Evolutionary conservation across 2,113 vertebrate species (phyloP).

Genomic region (Emydura subglobosa): DNA sequence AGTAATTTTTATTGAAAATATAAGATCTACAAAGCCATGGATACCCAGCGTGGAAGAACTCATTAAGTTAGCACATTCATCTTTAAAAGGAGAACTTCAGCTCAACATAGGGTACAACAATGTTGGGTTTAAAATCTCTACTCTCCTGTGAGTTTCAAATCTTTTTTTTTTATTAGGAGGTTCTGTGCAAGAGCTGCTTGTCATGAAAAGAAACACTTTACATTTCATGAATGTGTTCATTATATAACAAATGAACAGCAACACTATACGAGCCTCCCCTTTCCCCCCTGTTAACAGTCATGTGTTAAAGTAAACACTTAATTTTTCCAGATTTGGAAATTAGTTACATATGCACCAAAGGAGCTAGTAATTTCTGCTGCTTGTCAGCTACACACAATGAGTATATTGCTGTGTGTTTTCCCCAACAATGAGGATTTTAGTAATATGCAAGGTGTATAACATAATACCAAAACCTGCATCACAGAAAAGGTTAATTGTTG

Average conservation of each 20-base stretch:
- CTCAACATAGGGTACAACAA: conserved; percentile 73
- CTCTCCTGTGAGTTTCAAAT: conserved; percentile 65
- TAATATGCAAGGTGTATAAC: conserved; percentile 68
- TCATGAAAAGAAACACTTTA: conserved; percentile 70
- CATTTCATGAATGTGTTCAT: conserved; percentile 80
- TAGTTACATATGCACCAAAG: conserved; percentile 86
- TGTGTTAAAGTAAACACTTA: conserved; percentile 73
- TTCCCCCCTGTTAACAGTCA: conserved; percentile 82
- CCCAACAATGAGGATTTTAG: conserved; percentile 67
- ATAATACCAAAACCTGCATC: conserved; percentile 72
- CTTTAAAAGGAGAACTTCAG: conserved; percentile 76
- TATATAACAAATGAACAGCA: conserved; percentile 81
- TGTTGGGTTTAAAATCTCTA: conserved; percentile 66
- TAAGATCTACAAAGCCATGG: conserved; percentile 80
- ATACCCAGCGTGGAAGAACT: conserved; percentile 78
- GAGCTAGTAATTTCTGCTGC: conserved; percentile 74
- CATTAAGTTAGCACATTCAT: conserved; percentile 77
- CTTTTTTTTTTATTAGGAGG: conserved; percentile 77
- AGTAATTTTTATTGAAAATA: conserved; percentile 81
- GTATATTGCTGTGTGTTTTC: conserved; percentile 87
- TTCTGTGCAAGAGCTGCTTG: conserved; percentile 88
- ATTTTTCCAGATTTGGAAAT: conserved; percentile 68
- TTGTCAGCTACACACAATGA: conserved; percentile 79
- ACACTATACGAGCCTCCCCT: conserved; percentile 71
- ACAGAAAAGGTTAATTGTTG: conserved; percentile 60